phyloP scores from a whole-genome alignment of 2,113 vertebrate genomes.

The Syngnathus floridae region DNA sequence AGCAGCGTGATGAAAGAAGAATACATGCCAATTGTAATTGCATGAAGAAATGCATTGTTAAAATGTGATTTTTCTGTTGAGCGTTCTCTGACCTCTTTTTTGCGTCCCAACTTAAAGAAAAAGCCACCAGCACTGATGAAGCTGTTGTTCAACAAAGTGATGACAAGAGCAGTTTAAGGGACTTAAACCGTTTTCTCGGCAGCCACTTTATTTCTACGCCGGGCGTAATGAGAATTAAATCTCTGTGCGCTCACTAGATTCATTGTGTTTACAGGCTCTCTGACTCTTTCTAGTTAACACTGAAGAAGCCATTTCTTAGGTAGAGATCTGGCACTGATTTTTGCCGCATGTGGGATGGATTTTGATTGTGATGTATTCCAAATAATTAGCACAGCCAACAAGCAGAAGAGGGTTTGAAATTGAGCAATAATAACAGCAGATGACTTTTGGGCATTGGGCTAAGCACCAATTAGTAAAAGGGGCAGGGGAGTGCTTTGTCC shows the following conservation, averaged over 20 bases:
- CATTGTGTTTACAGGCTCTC: not conserved
- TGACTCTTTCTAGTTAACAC: no score
- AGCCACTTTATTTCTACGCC: constrained; percentile 2
- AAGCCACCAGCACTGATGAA: not conserved
- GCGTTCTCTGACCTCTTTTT: not conserved
- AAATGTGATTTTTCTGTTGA: not conserved
- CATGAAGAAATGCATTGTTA: no score
- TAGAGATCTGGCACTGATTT: not conserved
- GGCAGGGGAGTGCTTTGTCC: not conserved
- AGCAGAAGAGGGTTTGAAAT: not conserved
- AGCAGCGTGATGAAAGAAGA: no score
- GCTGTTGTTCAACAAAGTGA: constrained; percentile 1
- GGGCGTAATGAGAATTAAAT: not conserved
- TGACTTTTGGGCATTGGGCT: not conserved
- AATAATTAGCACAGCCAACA: not conserved
- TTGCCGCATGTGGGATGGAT: not conserved
- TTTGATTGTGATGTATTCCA: not conserved
- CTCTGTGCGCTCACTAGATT: not conserved
- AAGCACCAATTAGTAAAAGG: not conserved
- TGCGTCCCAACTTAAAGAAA: not conserved
- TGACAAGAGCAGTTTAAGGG: constrained; percentile 3
- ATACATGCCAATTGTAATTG: no score
- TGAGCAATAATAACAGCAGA: not conserved
- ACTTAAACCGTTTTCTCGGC: not conserved
- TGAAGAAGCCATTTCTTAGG: not conserved